A percentile compares a stretch with the other conserved stretches of the same genome.
These are phyloP conservation scores for Pammene fasciana DNA, from an alignment of 2,888 invertebrate species.

Conservation along the genomic window DNA sequence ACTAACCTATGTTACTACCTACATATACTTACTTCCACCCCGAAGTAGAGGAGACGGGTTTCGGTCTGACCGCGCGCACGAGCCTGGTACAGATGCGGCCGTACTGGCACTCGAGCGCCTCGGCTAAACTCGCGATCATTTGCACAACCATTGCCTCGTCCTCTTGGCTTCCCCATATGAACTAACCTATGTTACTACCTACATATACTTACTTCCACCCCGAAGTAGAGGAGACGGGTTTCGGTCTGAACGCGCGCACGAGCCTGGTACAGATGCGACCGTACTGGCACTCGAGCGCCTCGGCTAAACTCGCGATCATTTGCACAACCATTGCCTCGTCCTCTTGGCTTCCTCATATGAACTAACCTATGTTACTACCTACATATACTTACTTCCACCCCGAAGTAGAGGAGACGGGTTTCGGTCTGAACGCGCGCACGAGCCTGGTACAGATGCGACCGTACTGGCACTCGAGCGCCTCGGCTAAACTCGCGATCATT, in stretches of 20 bases:
- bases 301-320: constrained; percentile 96
- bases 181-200: background rate
- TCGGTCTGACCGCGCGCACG: constrained; percentile 95
- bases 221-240: constrained; percentile 85
- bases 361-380: background rate
- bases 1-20: background rate
- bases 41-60: constrained; percentile 85
- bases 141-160: constrained; percentile 98
- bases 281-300: constrained; percentile 95
- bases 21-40: constrained; percentile 79
- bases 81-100: constrained; percentile 94
- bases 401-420: constrained; percentile 85
- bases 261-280: constrained; percentile 94
- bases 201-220: constrained; percentile 79
- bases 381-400: constrained; percentile 79
- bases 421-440: constrained; percentile 95
- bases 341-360: constrained; percentile 86
- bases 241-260: constrained; percentile 95
- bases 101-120: constrained; percentile 95
- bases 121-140: constrained; percentile 96
- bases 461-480: constrained; percentile 95
- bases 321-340: constrained; percentile 98
- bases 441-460: constrained; percentile 94
- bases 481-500: constrained; percentile 96
- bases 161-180: constrained; percentile 83